Conservation (phyloP, 2,797 vertebrate genomes). For the Phalloptychus januarius region DNA sequence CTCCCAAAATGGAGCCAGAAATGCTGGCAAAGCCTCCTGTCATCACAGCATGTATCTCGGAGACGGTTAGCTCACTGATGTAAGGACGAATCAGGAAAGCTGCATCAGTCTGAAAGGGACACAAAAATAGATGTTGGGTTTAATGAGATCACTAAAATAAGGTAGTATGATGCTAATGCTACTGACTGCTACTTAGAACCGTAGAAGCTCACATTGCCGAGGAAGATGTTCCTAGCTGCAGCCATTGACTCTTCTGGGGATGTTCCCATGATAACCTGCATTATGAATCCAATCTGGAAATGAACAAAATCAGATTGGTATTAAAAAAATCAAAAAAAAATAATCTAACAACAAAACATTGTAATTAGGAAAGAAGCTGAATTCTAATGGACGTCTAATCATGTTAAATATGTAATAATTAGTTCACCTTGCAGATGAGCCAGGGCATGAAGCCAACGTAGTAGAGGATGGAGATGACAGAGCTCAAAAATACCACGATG, state of each 20-base stretch:
- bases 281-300: constrained; percentile 86
- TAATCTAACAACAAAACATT: background rate
- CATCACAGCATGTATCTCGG: constrained; percentile 89
- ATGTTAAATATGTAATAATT: background rate
- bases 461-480: constrained; percentile 86
- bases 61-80: constrained; percentile 79
- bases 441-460: constrained; percentile 86
- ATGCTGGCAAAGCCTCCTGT: constrained; percentile 87
- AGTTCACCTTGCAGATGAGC: constrained; percentile 85
- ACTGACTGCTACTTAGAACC: constrained; percentile 10
- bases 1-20: constrained; percentile 85
- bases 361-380: background rate
- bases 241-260: constrained; percentile 86
- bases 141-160: background rate
- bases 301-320: background rate
- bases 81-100: constrained; percentile 85
- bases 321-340: constrained; percentile 1
- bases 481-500: constrained; percentile 87
- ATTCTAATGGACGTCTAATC: background rate
- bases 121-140: background rate
- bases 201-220: constrained; percentile 80
- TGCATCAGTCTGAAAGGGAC: constrained; percentile 80
- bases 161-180: background rate
- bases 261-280: constrained; percentile 87
- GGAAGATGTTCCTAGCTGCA: constrained; percentile 89